These are phyloP conservation scores for Syngnathus rostellatus DNA, from an alignment of 2,797 vertebrate species.

Conservation along the genomic window DNA sequence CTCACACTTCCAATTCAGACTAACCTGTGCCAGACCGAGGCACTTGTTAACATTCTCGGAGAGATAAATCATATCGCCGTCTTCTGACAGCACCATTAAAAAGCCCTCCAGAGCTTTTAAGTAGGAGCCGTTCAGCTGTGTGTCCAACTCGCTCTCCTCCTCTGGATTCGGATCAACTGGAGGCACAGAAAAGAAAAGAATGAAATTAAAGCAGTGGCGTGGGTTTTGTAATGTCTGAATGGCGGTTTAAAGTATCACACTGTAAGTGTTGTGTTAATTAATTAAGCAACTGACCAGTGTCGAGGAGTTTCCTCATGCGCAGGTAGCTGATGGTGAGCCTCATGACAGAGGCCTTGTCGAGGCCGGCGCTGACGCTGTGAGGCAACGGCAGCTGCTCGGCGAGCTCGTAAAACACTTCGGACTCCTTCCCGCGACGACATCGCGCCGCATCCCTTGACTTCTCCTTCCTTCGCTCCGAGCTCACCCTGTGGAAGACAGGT, in stretches of 20 bases:
- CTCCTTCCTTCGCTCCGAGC: conserved; percentile 92
- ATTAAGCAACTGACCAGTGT: conserved; percentile 69
- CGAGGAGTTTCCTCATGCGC: conserved; percentile 86
- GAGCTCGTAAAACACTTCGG: conserved; percentile 93
- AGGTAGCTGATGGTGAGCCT: conserved; percentile 95
- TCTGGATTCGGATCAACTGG: conserved; percentile 68
- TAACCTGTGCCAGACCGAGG: conserved; percentile 92
- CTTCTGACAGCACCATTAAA: conserved; percentile 93
- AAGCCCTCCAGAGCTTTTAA: conserved; percentile 95
- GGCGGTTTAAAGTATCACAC: background rate
- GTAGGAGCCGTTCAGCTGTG: conserved; percentile 86
- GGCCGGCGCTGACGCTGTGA: conserved; percentile 85
- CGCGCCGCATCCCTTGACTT: conserved; percentile 93
- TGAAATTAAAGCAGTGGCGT: background rate
- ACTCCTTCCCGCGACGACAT: conserved; percentile 89
- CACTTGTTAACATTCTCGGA: conserved; percentile 97
- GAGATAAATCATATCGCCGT: conserved; percentile 95
- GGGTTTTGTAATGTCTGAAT: background rate
- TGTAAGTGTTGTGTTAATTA: background rate
- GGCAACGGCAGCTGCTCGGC: conserved; percentile 90
- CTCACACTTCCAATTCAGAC: conserved; percentile 13
- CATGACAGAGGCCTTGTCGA: conserved; percentile 98
- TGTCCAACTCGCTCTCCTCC: conserved; percentile 81
- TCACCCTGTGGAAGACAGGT: conserved; percentile 72
- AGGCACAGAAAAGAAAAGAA: background rate